Evolutionary conservation across 2,797 vertebrate species (phyloP), one percentile per base, ranked within the genome.

Genomic region (Platalea minor): DNA sequence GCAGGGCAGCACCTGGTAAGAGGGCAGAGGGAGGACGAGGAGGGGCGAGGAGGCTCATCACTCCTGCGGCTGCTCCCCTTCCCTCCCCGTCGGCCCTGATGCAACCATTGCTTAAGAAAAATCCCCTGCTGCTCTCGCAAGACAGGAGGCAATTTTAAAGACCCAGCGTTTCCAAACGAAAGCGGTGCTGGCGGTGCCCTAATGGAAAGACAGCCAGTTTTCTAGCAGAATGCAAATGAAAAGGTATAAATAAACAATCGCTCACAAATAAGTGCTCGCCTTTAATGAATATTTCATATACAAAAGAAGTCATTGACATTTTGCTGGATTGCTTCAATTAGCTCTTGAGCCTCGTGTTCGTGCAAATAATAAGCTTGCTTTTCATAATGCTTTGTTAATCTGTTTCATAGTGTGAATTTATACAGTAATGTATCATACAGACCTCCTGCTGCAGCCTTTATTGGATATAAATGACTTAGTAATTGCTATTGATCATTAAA

Each of bases 271-370:
- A 65, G 70, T 75, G 90, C 77, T 93, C 3, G 78, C 86, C 87
- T 72, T 93, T 75, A 83, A 97, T 98, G 79, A 97, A 97, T 97
- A 97, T 97, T 98, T 98, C 97, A 98, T 96, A 85, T 26, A 91
- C 94, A 90, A 63, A 90, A 94, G 96, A 95, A 97, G 96, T 85
- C 64, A 85, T 92, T 97, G 98, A 96, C 98, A 97, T 98, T 97
- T 98, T 98, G 98, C 97, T 97, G 96, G 97, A 98, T 98, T 96
- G 94, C 97, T 98, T 97, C 98, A 98, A 98, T 98, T 98, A 98
- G 97, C 97, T 94, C 75, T 78, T 50, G 69, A 96, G 96, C 95
- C 95, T 97, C 77, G 3, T 95, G 94, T 89, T 96, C 95, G 26
- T 85, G 96, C 96, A 97, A 97, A 98, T 98, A 96, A 97, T 95